Percentiles rank a stretch among this genome's conserved stretches.
Conservation (phyloP, 2,797 vertebrate species). For the Labroides dimidiatus region DNA sequence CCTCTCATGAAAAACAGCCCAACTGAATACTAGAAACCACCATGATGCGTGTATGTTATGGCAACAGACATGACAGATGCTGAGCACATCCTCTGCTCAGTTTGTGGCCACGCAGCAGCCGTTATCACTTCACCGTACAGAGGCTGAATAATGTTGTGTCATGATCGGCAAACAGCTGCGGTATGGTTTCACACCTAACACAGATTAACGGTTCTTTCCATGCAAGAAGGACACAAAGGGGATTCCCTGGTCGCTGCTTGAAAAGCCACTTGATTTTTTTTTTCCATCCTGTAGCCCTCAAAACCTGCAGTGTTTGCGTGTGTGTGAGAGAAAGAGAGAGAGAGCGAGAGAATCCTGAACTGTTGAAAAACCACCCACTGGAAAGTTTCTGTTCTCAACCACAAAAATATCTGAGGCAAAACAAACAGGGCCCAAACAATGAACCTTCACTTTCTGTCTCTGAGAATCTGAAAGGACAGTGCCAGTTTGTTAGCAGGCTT, state of each 20-base stretch:
- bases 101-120: slow-evolving; percentile 35
- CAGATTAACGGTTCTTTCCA: slow-evolving; percentile 60
- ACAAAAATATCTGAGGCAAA: slow-evolving; percentile 37
- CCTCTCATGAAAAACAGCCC: slow-evolving; percentile 28
- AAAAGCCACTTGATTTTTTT: slow-evolving; percentile 34
- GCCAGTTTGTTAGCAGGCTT: background rate
- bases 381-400: slow-evolving; percentile 61
- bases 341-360: slow-evolving; percentile 20
- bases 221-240: slow-evolving; percentile 59
- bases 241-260: slow-evolving; percentile 52
- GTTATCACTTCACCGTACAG: slow-evolving; percentile 36
- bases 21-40: slow-evolving; percentile 57
- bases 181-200: slow-evolving; percentile 46
- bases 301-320: slow-evolving; percentile 22
- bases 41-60: slow-evolving; percentile 57
- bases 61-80: slow-evolving; percentile 66
- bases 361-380: slow-evolving; percentile 53
- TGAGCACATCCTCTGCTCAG: slow-evolving; percentile 38
- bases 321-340: background rate
- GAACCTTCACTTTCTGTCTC: slow-evolving; percentile 14
- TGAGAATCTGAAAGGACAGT: background rate
- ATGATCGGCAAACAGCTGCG: slow-evolving; percentile 65
- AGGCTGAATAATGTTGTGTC: slow-evolving; percentile 62
- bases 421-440: slow-evolving; percentile 28
- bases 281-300: slow-evolving; percentile 27